A percentile compares a stretch with the other conserved stretches of the same genome.
Conservation (phyloP, 2,113 vertebrate genomes). For the Corythornis vintsioides region DNA sequence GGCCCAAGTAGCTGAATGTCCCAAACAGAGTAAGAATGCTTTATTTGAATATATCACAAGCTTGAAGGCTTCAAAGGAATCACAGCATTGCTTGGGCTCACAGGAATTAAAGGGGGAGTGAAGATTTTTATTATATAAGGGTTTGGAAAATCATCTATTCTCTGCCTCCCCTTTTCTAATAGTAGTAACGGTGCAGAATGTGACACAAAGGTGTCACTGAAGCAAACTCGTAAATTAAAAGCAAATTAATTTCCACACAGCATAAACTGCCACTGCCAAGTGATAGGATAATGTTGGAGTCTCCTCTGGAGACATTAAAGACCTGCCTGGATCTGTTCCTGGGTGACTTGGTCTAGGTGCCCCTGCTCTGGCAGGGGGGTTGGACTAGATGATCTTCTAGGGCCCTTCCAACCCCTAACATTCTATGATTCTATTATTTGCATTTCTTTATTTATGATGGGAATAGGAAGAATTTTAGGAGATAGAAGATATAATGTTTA, state of each 20-base stretch:
- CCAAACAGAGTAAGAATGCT: background rate
- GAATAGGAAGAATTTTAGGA: background rate
- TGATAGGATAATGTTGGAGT: background rate
- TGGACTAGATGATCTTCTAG: no score
- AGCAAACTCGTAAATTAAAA: background rate
- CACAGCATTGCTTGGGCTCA: background rate
- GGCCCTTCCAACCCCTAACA: no score
- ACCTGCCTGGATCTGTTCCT: no score
- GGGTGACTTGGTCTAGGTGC: no score
- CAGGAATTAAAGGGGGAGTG: background rate
- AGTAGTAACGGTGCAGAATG: background rate
- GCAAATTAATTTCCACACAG: background rate
- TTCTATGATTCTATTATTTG: background rate
- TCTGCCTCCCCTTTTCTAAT: background rate
- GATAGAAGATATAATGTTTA: background rate
- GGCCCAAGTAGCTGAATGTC: background rate
- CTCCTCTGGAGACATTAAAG: no score
- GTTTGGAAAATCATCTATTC: background rate
- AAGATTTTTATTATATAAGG: background rate
- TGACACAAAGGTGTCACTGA: background rate
- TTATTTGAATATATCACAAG: background rate
- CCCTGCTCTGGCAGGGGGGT: no score
- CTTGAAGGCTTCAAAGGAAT: background rate
- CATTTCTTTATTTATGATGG: constrained; percentile 10
- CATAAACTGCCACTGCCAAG: background rate